Evolutionary conservation across 2,888 invertebrate genomes (phyloP).

Genomic region (Drosophila neotestacea): DNA sequence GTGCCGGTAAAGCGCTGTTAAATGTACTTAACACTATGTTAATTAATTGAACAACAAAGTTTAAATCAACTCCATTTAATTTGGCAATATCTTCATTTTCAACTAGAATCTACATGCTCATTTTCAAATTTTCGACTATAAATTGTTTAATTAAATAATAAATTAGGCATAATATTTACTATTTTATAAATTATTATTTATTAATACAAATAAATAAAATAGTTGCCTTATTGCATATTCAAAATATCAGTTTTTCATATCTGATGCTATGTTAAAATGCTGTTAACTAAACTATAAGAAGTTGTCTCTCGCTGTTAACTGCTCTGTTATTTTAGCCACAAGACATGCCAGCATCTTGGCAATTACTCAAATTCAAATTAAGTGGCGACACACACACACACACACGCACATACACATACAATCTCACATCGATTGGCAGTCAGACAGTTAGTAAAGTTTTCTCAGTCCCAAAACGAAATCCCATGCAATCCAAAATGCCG

Average conservation of each 20-base stretch:
- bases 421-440: slow-evolving; percentile 18
- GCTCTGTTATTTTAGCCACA: slow-evolving; percentile 44
- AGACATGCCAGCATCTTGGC: slow-evolving; percentile 63
- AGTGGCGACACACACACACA: slow-evolving; percentile 61
- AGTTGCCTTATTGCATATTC: no score
- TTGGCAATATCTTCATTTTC: no score
- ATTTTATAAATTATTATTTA: no score
- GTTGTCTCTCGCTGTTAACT: background rate
- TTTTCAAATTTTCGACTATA: no score
- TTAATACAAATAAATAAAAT: no score
- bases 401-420: slow-evolving; percentile 33
- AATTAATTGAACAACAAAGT: no score
- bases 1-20: background rate
- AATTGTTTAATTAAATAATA: no score
- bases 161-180: no score
- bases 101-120: no score
- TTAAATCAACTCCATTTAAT: no score
- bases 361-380: slow-evolving; percentile 80
- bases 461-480: slow-evolving; percentile 35
- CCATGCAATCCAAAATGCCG: slow-evolving; percentile 69
- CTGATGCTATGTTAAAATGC: background rate
- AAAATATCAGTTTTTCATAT: no score
- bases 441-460: slow-evolving; percentile 17
- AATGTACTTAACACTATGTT: no score
- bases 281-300: slow-evolving; percentile 4